Conservation (phyloP, 2,113 vertebrate genomes). For the Collichthys lucidus region DNA sequence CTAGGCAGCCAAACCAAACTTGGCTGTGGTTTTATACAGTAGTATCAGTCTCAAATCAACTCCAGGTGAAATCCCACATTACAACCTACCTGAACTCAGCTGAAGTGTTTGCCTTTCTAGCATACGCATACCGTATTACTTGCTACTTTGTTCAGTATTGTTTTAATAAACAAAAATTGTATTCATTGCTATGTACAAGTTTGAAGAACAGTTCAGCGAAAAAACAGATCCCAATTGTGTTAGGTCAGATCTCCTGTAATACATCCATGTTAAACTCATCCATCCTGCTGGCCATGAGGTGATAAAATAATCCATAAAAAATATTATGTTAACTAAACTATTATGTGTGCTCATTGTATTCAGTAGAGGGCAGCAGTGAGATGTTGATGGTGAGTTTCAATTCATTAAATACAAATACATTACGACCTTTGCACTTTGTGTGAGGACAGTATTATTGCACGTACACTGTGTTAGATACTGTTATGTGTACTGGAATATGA, state of each 20-base stretch:
- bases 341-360: conserved; percentile 8
- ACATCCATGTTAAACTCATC: background rate
- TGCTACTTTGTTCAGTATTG: conserved; percentile 4
- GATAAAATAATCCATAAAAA: background rate
- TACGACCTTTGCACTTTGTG: conserved; percentile 7
- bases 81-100: conserved; percentile 58
- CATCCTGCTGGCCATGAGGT: background rate
- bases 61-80: conserved; percentile 63
- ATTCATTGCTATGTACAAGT: background rate
- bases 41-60: conserved; percentile 65
- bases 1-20: conserved; percentile 76
- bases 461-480: background rate
- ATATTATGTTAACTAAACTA: background rate
- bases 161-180: background rate
- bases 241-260: background rate
- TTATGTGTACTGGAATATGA: background rate
- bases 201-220: background rate
- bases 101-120: conserved; percentile 7
- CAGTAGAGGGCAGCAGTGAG: conserved; percentile 71
- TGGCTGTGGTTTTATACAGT: conserved; percentile 53
- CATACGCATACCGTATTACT: conserved; percentile 1
- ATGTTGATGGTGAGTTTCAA: conserved; percentile 19
- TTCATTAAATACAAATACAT: conserved; percentile 27
- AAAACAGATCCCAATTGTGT: background rate
- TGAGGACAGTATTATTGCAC: background rate